phyloP scores from a whole-genome alignment of 2,888 invertebrate species.

The Torymus tubicola region DNA sequence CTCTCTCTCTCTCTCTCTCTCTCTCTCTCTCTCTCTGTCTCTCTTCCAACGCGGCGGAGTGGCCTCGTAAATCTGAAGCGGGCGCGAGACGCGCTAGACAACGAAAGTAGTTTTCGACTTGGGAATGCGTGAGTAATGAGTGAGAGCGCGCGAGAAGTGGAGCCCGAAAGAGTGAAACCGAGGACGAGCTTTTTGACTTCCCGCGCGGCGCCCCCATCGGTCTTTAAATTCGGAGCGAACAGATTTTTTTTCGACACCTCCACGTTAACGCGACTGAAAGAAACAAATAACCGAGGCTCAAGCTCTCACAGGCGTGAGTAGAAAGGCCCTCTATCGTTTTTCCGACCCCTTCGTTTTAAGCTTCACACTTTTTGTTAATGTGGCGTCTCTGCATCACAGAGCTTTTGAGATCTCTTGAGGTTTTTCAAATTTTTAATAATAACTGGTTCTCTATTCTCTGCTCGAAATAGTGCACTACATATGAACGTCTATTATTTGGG shows the following conservation, averaged over 20 bases:
- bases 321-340: slow-evolving; percentile 1
- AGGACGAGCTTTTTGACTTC: slow-evolving; percentile 20
- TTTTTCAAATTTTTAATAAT: too few relatives aligned
- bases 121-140: slow-evolving; percentile 62
- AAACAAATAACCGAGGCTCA: slow-evolving; percentile 38
- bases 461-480: too few relatives aligned
- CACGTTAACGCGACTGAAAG: slow-evolving; percentile 30
- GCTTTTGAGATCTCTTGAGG: too few relatives aligned
- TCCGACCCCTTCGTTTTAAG: neutral
- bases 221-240: slow-evolving; percentile 44
- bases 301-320: neutral
- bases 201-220: slow-evolving; percentile 4
- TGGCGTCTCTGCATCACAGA: too few relatives aligned
- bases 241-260: slow-evolving; percentile 46
- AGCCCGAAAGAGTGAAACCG: slow-evolving; percentile 10
- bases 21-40: too few relatives aligned
- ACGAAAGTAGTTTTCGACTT: slow-evolving; percentile 49
- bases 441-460: too few relatives aligned
- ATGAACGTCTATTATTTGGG: too few relatives aligned
- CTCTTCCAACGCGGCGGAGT: slow-evolving; percentile 15
- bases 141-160: slow-evolving; percentile 24
- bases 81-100: neutral
- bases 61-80: slow-evolving; percentile 59
- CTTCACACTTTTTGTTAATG: neutral
- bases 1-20: neutral